Percentiles rank a stretch among this genome's conserved stretches.
Evolutionary conservation across 2,113 vertebrate species (phyloP).

Genomic region (Xiphorhynchus elegans): DNA sequence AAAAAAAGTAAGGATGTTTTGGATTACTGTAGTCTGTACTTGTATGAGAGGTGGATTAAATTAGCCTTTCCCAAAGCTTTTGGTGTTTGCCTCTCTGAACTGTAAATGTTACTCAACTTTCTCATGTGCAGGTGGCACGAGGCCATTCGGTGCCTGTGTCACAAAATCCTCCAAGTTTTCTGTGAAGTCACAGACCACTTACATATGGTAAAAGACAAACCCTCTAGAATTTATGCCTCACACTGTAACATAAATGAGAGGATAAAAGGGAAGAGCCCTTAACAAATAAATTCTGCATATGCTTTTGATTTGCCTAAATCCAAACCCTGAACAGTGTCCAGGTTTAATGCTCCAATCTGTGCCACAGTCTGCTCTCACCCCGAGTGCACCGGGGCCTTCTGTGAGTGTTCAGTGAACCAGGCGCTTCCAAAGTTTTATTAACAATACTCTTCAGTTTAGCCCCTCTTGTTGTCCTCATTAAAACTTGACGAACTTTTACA

Average conservation of each 20-base stretch:
- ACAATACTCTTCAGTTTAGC: not conserved
- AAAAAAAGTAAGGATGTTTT: not conserved
- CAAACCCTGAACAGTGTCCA: not conserved
- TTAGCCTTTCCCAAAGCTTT: conserved; percentile 28
- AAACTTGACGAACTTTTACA: not conserved
- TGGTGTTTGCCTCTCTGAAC: conserved; percentile 15
- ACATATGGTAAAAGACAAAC: not conserved
- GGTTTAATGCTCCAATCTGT: not conserved
- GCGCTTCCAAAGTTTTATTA: not conserved
- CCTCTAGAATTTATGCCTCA: not conserved
- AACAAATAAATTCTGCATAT: not conserved
- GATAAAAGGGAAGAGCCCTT: not conserved
- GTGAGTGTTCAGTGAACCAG: not conserved
- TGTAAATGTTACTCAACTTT: conserved; percentile 13
- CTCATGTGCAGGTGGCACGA: conserved; percentile 46
- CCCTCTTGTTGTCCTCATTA: not conserved
- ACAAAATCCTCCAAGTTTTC: not conserved
- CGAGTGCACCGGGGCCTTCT: not conserved
- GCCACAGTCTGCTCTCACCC: not conserved
- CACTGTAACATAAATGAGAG: not conserved
- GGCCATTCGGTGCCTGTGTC: not conserved
- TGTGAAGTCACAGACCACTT: not conserved
- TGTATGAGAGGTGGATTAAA: conserved; percentile 41
- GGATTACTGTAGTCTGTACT: conserved; percentile 25
- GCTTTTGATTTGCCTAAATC: not conserved